Percentiles rank a stretch among this genome's conserved stretches.
Conservation (phyloP, 35 echinoderm and acorn worm genomes). For the Holothuria glaberrima region DNA sequence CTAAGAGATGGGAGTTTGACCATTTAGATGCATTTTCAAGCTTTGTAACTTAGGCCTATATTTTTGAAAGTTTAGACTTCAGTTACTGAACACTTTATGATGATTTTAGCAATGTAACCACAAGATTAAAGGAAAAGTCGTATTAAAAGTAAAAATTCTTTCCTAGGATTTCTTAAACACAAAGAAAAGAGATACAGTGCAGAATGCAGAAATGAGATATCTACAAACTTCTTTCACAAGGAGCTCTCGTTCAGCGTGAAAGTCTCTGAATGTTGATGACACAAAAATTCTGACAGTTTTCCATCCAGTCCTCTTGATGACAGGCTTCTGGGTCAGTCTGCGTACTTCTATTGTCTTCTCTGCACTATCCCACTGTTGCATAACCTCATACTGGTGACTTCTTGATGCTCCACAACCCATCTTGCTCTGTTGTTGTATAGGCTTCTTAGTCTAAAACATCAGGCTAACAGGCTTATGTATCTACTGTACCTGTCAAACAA, state of each 20-base stretch:
- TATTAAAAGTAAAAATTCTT: too few relatives aligned
- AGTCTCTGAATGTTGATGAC: constrained; percentile 96
- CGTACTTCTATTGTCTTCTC: constrained; percentile 76
- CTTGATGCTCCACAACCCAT: constrained; percentile 98
- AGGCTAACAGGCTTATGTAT: neutral
- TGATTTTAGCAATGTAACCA: too few relatives aligned
- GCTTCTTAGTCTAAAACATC: neutral
- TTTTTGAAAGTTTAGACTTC: too few relatives aligned
- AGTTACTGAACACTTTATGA: too few relatives aligned
- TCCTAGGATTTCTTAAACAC: too few relatives aligned
- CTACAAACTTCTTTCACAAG: constrained; percentile 86
- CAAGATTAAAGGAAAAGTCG: too few relatives aligned
- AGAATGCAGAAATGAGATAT: too few relatives aligned
- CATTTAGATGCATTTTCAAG: too few relatives aligned
- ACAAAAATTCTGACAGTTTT: constrained; percentile 95
- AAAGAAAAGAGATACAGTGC: too few relatives aligned
- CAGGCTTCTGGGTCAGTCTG: constrained; percentile 65
- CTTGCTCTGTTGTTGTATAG: neutral
- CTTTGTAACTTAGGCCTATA: too few relatives aligned
- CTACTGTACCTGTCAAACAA: too few relatives aligned
- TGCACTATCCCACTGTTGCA: constrained; percentile 87
- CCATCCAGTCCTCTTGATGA: constrained; percentile 87
- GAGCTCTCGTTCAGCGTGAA: constrained; percentile 93
- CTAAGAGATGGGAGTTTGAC: too few relatives aligned
- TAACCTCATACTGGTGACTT: constrained; percentile 82